Evolutionary conservation across 1,140 invertebrate genomes (phyloP).

Genomic region (Sycophaga agraensis): DNA sequence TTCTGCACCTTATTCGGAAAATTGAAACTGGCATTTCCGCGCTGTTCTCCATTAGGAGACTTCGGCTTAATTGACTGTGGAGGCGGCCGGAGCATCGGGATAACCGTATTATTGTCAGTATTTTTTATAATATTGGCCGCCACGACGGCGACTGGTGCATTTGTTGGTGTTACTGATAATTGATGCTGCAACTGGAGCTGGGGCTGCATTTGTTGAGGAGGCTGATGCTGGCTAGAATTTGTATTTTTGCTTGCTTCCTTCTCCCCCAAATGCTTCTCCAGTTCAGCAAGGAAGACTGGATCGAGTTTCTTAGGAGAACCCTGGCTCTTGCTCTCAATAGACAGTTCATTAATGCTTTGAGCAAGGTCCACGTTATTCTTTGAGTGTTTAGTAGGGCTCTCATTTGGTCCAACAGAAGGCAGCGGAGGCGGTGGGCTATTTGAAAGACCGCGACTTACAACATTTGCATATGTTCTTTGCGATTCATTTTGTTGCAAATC

Average conservation of each 20-base stretch:
- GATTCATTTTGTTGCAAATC: constrained; percentile 38
- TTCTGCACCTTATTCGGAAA: constrained; percentile 47
- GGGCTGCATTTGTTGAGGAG: constrained; percentile 3
- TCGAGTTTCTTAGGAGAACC: constrained; percentile 55
- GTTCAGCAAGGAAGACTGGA: constrained; percentile 62
- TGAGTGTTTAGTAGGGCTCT: constrained; percentile 42
- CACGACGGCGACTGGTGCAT: background rate
- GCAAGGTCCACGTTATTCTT: constrained; percentile 48
- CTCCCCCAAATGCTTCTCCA: constrained; percentile 64
- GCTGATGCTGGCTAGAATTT: constrained; percentile 34
- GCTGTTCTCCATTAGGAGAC: constrained; percentile 40
- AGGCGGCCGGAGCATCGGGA: constrained; percentile 55
- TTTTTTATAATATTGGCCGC: constrained; percentile 36
- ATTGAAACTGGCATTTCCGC: constrained; percentile 18
- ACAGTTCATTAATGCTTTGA: constrained; percentile 45
- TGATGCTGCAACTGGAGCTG: background rate
- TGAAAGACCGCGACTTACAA: constrained; percentile 27
- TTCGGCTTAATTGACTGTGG: constrained; percentile 48
- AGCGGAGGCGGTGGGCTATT: constrained; percentile 30
- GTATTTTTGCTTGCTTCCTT: constrained; percentile 60
- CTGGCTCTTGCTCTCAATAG: constrained; percentile 38
- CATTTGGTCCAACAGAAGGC: constrained; percentile 41
- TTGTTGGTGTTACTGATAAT: background rate
- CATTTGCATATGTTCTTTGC: constrained; percentile 42
- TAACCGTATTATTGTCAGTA: constrained; percentile 43